phyloP scores from a whole-genome alignment of 2,888 invertebrate species.

The Cyclophora punctaria region DNA sequence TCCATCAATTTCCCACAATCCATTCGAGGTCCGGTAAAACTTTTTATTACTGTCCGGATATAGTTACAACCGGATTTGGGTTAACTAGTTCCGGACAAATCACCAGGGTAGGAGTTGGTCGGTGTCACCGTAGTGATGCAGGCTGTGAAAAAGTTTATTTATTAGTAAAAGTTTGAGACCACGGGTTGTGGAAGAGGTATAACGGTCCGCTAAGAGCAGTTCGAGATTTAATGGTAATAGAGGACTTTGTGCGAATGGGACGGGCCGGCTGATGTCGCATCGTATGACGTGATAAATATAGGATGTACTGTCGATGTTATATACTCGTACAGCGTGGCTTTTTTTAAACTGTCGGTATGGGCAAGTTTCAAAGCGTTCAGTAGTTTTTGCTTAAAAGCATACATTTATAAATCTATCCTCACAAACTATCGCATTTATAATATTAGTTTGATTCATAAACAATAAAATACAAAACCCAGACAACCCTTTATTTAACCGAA shows the following conservation, averaged over 20 bases:
- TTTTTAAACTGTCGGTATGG: too few species aligned
- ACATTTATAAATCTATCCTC: too few species aligned
- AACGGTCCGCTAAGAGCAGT: too few species aligned
- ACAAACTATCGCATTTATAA: too few species aligned
- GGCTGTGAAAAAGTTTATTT: slow-evolving; percentile 22
- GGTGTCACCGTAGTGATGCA: slow-evolving; percentile 5
- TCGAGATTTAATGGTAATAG: neutral
- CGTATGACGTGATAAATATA: too few species aligned
- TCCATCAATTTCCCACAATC: slow-evolving; percentile 7
- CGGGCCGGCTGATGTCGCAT: too few species aligned
- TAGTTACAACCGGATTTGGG: slow-evolving; percentile 13
- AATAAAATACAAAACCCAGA: neutral
- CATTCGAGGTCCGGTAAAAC: slow-evolving; percentile 9
- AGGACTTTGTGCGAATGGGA: neutral
- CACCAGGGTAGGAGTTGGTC: slow-evolving; percentile 15
- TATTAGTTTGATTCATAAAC: neutral
- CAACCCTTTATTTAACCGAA: neutral
- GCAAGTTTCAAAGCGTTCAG: too few species aligned
- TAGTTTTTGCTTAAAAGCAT: too few species aligned
- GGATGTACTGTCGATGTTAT: too few species aligned
- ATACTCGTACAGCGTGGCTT: too few species aligned
- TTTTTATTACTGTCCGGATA: slow-evolving; percentile 16
- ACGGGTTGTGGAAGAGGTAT: neutral
- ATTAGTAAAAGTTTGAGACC: slow-evolving; percentile 15
- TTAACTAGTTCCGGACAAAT: slow-evolving; percentile 24